These are phyloP conservation scores for Acleris sparsana DNA, from an alignment of 2,888 invertebrate species.

Conservation along the genomic window DNA sequence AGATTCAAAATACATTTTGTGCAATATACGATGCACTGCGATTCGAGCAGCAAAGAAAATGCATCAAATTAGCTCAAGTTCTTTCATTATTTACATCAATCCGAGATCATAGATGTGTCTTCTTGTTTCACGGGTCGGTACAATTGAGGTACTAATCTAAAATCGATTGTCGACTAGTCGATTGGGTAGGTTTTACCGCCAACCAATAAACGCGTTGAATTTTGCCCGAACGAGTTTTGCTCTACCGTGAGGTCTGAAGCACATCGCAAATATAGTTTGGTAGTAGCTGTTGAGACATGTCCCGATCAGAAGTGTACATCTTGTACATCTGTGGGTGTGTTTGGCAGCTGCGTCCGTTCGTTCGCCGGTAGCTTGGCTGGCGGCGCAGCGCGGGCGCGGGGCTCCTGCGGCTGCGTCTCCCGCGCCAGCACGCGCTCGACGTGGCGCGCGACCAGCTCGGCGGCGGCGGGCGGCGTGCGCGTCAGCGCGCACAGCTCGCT, in stretches of 20 bases:
- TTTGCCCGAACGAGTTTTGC: no score
- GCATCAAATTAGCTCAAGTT: slow-evolving; percentile 22
- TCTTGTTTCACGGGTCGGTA: background rate
- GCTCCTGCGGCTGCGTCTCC: slow-evolving; percentile 79
- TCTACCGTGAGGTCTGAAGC: no score
- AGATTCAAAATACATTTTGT: slow-evolving; percentile 22
- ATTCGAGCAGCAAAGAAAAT: slow-evolving; percentile 16
- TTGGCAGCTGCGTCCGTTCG: slow-evolving; percentile 74
- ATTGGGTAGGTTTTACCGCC: no score
- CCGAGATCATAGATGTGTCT: slow-evolving; percentile 19
- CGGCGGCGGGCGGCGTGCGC: slow-evolving; percentile 74
- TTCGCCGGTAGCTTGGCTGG: slow-evolving; percentile 62
- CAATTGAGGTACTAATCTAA: no score
- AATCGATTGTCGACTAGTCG: no score
- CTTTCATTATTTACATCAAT: slow-evolving; percentile 10
- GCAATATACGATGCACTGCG: slow-evolving; percentile 12
- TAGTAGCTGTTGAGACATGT: slow-evolving; percentile 5
- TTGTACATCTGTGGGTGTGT: slow-evolving; percentile 86
- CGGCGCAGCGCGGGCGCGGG: slow-evolving; percentile 58
- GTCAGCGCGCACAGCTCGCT: slow-evolving; percentile 75
- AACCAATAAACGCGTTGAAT: no score
- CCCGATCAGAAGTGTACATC: slow-evolving; percentile 83
- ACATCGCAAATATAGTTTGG: slow-evolving; percentile 7
- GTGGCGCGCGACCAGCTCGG: slow-evolving; percentile 82
- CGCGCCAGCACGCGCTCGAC: slow-evolving; percentile 84